Evolutionary conservation across 2,113 vertebrate genomes (phyloP).

Genomic region (Trogon melanurus): DNA sequence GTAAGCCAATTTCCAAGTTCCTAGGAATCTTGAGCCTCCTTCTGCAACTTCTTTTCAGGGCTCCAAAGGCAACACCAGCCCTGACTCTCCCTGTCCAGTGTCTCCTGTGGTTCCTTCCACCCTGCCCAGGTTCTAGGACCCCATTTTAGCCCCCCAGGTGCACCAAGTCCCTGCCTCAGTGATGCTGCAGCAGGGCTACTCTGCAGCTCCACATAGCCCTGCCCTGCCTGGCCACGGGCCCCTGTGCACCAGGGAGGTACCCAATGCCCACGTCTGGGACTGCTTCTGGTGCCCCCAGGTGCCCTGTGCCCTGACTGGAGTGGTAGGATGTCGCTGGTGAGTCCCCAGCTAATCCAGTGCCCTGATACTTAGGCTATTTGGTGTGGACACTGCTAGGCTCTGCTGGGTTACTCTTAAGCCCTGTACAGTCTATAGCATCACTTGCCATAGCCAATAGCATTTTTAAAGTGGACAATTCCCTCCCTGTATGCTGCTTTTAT

Average conservation of each 20-base stretch:
- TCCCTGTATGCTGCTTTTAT: background rate
- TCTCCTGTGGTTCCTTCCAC: background rate
- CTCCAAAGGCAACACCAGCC: background rate
- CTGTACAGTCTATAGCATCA: background rate
- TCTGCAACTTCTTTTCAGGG: background rate
- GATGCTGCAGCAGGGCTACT: background rate
- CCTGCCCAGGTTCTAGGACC: background rate
- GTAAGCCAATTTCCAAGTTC: background rate
- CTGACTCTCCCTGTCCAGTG: background rate
- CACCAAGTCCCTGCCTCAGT: background rate
- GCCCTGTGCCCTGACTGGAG: background rate
- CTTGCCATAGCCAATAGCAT: background rate
- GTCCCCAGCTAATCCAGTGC: background rate
- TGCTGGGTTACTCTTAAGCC: background rate
- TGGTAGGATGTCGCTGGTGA: background rate
- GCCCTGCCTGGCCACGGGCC: rapidly evolving
- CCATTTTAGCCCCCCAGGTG: background rate
- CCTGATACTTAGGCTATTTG: background rate
- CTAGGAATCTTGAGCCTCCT: background rate
- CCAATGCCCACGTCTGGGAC: background rate
- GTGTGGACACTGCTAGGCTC: background rate
- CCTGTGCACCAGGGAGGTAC: rapidly evolving
- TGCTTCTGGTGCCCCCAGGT: background rate
- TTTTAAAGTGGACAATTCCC: background rate
- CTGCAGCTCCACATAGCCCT: background rate